Evolutionary conservation across 2,888 invertebrate species (phyloP), one percentile per base, ranked within the genome.

Genomic region (Drosophila fulvimacula): DNA sequence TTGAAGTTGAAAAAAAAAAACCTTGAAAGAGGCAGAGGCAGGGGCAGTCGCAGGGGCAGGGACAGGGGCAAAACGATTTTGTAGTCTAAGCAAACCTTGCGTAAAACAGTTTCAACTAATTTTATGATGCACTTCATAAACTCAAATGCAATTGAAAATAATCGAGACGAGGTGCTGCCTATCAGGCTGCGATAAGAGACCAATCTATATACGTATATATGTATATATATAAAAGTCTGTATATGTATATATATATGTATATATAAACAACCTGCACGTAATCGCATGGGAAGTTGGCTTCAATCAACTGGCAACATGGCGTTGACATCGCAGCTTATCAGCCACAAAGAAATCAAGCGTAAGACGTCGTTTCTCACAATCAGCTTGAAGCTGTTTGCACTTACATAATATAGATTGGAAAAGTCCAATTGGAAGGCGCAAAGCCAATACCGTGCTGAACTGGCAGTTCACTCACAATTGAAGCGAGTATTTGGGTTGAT

Each of bases 301-400:
- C 74, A 74, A 74, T 74, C 74, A 74, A 44, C 27, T 38, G 42
- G 21, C 52, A 60, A 72, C 60, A 71, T 63, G 75, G 51, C 75
- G 56, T 24, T 62, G 74, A 48, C 74, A 74, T 74, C 59, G 42
- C 15, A 15, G 49, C 73, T 76, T 76, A 76, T 76, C 76, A 76
- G 63, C 55, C 21, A 34, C 7, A 17, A 44, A 36, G 51, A 42
- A 60, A 69, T 48, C 38, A 62, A 78, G 49, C 69, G 59, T 41
- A 53, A 63, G 24, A 42, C 38, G 13, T 6, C 42, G 42, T 42
- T 42, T 21, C 21, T 15, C 42, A 42, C 62, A 30, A 41, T 41
- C 41, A 32, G 58, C 53, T 51, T 42, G 7, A 56, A 64, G 69
- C 56, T 77, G 79, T 73, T 77, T 81, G 65, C 67, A 11, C n/a